These are phyloP conservation scores for Neopipo cinnamomea DNA, from an alignment of 2,113 vertebrate species.

Conservation along the genomic window DNA sequence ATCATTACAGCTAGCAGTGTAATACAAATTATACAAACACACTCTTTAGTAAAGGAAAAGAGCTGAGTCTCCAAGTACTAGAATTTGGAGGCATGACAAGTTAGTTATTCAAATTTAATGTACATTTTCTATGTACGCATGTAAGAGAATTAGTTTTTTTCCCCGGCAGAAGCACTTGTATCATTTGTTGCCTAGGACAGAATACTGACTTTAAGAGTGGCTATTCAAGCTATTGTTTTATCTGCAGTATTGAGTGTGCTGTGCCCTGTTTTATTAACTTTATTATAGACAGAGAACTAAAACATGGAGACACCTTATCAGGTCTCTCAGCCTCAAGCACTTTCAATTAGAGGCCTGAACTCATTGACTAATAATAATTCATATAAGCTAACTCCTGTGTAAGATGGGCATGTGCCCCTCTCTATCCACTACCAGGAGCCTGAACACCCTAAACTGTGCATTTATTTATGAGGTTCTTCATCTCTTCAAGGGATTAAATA, in stretches of 20 bases:
- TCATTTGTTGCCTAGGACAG: background rate
- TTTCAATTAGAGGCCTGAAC: background rate
- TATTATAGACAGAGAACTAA: background rate
- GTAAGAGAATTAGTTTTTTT: background rate
- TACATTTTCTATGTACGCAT: background rate
- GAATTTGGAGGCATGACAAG: background rate
- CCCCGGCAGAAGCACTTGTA: background rate
- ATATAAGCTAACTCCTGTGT: background rate
- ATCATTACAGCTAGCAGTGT: background rate
- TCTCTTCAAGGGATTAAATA: background rate
- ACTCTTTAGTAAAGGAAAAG: background rate
- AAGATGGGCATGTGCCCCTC: background rate
- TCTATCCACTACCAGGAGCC: background rate
- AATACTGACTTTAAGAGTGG: background rate
- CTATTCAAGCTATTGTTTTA: background rate
- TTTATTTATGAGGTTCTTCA: background rate
- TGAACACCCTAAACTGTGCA: background rate
- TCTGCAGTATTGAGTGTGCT: background rate
- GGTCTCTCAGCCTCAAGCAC: background rate
- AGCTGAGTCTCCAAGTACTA: background rate
- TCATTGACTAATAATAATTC: background rate
- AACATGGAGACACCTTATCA: background rate
- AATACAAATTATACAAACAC: background rate
- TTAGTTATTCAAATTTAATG: background rate
- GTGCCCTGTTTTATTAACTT: background rate